These are phyloP conservation scores for Notothenia rossii DNA, from an alignment of 2,113 vertebrate species.

Conservation along the genomic window DNA sequence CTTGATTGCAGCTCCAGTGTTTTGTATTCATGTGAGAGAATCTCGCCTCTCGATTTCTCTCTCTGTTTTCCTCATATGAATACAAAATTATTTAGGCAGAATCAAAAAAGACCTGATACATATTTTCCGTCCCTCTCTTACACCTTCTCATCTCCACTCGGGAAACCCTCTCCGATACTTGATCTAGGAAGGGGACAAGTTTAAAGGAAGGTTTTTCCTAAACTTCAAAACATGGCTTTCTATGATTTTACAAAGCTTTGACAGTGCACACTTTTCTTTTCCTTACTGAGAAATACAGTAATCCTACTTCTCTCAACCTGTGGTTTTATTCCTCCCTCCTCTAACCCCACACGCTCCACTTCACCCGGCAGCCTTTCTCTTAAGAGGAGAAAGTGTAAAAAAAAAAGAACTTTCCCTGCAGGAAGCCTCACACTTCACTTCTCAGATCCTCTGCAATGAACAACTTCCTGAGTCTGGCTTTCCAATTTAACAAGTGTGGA, in stretches of 20 bases:
- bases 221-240: constrained; percentile 60
- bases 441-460: not conserved
- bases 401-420: constrained; percentile 21
- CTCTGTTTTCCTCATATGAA: constrained; percentile 71
- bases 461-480: not conserved
- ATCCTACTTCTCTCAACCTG: constrained; percentile 34
- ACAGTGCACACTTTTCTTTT: constrained; percentile 28
- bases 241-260: constrained; percentile 38
- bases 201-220: constrained; percentile 54
- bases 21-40: constrained; percentile 73
- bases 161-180: constrained; percentile 62
- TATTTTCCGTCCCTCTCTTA: constrained; percentile 42
- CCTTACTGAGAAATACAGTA: not conserved
- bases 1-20: constrained; percentile 66
- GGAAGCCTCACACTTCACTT: not conserved
- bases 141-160: constrained; percentile 29
- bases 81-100: constrained; percentile 70
- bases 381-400: constrained; percentile 9
- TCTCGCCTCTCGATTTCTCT: constrained; percentile 48
- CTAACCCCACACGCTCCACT: not conserved
- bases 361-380: constrained; percentile 8
- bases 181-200: constrained; percentile 63
- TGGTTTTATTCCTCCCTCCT: constrained; percentile 21
- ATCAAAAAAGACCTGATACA: constrained; percentile 60
- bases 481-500: not conserved